Conservation (phyloP, 2,113 vertebrate species). For the Fulica atra region DNA sequence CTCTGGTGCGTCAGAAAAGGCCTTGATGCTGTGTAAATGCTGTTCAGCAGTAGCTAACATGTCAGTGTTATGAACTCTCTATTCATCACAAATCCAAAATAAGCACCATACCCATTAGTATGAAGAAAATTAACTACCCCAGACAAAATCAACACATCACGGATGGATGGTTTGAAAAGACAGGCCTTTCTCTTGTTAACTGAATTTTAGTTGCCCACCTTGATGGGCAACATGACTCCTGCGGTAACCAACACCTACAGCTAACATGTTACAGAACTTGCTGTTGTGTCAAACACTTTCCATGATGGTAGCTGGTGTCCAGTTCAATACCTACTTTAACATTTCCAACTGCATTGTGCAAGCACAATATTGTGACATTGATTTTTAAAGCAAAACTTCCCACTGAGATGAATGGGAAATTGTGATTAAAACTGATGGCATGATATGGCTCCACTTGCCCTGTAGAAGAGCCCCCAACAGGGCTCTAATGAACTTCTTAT, state of each 20-base stretch:
- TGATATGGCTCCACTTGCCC: neutral
- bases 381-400: neutral
- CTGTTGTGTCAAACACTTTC: neutral
- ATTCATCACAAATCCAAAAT: neutral
- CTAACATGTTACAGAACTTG: neutral
- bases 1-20: neutral
- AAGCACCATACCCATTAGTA: neutral
- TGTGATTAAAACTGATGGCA: neutral
- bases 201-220: neutral
- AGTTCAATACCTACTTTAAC: neutral
- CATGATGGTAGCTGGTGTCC: neutral
- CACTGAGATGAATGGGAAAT: neutral
- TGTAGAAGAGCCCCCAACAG: neutral
- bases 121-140: neutral
- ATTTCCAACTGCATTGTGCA: neutral
- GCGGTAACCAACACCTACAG: neutral
- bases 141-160: neutral
- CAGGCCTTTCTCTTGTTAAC: neutral
- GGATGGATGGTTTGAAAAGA: neutral
- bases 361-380: neutral
- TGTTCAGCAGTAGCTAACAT: neutral
- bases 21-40: too few species aligned
- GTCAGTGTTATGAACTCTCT: neutral
- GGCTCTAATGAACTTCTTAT: neutral
- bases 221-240: rapidly evolving